Conservation (phyloP, 2,888 invertebrate genomes). For the Hydriomena furcata region DNA sequence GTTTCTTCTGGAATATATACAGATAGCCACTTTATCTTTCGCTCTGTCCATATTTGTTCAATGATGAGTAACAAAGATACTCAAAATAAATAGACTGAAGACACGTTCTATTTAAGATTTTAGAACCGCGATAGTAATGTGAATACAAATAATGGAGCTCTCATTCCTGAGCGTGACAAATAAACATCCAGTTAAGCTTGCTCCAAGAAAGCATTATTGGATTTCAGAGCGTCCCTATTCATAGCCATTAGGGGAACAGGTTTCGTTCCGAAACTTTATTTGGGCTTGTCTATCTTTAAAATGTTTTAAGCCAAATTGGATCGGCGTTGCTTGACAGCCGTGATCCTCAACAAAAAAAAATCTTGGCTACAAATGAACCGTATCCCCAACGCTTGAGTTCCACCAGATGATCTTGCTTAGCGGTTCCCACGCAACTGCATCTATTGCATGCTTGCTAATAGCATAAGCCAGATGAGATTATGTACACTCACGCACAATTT, state of each 20-base stretch:
- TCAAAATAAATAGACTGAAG: constrained; percentile 9
- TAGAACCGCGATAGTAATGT: constrained; percentile 1
- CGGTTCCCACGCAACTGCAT: constrained; percentile 66
- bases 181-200: constrained; percentile 29
- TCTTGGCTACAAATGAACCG: constrained; percentile 42
- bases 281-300: constrained; percentile 47
- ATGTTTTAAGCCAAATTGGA: constrained; percentile 51
- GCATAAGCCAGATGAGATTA: constrained; percentile 68
- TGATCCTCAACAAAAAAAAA: constrained; percentile 41
- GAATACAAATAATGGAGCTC: not conserved
- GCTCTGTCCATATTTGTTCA: constrained; percentile 31
- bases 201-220: constrained; percentile 36
- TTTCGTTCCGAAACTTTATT: constrained; percentile 44
- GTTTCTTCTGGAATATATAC: constrained; percentile 22
- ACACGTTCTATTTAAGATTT: constrained; percentile 6
- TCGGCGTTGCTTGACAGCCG: constrained; percentile 48
- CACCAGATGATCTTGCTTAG: constrained; percentile 55
- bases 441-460: constrained; percentile 64
- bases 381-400: constrained; percentile 40
- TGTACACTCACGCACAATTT: constrained; percentile 63
- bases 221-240: constrained; percentile 48
- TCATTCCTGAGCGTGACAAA: constrained; percentile 6
- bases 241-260: constrained; percentile 49
- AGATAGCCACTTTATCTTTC: constrained; percentile 31
- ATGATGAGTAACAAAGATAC: constrained; percentile 24